Base-by-base conservation (phyloP, 2,888 invertebrate species). In the Drosophila picticornis region DNA sequence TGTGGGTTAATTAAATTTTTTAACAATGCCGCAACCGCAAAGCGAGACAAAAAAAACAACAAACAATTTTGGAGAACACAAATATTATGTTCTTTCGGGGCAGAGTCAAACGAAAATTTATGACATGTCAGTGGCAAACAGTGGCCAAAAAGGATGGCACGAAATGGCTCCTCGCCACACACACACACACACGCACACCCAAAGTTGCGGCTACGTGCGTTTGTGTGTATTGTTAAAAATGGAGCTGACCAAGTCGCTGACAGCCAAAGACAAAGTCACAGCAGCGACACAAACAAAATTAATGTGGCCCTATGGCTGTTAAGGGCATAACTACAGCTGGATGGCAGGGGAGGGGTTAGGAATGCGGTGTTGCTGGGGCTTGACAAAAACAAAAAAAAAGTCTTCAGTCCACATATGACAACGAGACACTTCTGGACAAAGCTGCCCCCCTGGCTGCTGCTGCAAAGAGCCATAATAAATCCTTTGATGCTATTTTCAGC, bases 401-500 rank as follows among this genome's bases (percentile, higher is more conserved):
- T 22, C 50, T 61, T 53, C 63, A 73, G 64, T 59, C 64, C 78
- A 70, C 79, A 81, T 68, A 70, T 80, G 80, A 71, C 62, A 70
- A 31, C 60, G 62, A 81, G 72, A 72, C 68, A 80, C 59, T 80
- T 64, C 53, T 56, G 48, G 51, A 46, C 31, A 40, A 53, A 64
- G 32, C 61, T 34, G 55, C 16, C 50, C 57, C 29, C 27, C 59
- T 61, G 69, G 75, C 58, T 48, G 36, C 56, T 61, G 56, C 19
- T 69, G 71, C 75, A 81, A 77, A 81, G 73, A 71, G 70, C 74
- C 72, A 80, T 83, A 85, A 88, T 90, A 88, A 88, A 88, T 91
- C 85, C 84, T 80, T 85, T 91, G 84, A 88, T 87, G 87, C 72
- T 89, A 78, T 88, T 90, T 90, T 77, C 75, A 90, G 75, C 72